Evolutionary conservation across 2,888 invertebrate species (phyloP).

Genomic region (Apamea sordens): DNA sequence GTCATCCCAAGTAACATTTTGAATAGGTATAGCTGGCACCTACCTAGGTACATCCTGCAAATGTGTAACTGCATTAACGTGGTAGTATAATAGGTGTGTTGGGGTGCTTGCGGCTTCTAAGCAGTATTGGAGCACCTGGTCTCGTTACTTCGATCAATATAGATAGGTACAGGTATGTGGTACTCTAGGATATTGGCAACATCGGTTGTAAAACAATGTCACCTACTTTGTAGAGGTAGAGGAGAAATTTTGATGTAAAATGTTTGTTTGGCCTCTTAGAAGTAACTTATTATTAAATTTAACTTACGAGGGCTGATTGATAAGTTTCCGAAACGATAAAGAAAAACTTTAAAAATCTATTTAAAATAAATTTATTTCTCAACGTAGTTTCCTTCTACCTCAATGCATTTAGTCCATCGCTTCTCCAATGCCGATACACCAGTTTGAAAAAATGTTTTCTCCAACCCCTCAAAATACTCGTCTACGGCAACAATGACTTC

Average conservation of each 20-base stretch:
- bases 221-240: background rate
- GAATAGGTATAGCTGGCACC: background rate
- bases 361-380: no score
- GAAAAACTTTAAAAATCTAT: no score
- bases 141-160: conserved; percentile 15
- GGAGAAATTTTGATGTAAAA: background rate
- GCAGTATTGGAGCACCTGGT: conserved; percentile 42
- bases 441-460: no score
- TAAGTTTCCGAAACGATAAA: no score
- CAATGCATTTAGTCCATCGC: no score
- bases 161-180: background rate
- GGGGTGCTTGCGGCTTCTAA: conserved; percentile 35
- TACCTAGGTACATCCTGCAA: background rate
- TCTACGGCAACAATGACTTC: no score
- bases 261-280: background rate
- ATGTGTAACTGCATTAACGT: conserved; percentile 1
- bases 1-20: background rate
- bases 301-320: no score
- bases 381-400: no score
- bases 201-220: conserved; percentile 9
- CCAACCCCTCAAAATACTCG: no score
- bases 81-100: background rate
- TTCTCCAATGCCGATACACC: no score
- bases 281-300: no score
- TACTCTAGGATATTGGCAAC: conserved; percentile 25